Evolutionary conservation across 2,113 vertebrate genomes (phyloP), one percentile per base, ranked within the genome.

Genomic region (Trichomycterus rosablanca): DNA sequence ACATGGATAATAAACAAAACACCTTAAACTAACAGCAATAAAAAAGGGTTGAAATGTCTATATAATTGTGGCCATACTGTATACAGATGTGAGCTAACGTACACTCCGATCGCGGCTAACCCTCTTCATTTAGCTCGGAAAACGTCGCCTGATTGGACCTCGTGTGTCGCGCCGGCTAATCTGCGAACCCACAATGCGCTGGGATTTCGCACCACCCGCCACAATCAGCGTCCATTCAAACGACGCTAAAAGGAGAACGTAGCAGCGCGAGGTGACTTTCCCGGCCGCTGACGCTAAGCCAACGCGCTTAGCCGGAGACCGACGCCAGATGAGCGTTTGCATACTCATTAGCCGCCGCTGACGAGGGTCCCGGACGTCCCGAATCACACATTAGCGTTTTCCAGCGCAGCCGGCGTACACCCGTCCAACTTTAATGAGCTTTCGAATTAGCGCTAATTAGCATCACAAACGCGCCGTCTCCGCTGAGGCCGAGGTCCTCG

Each of bases 211-310:
- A 51, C 3, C 50, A 1, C 45, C 23, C 71, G 53, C 68, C 54
- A 71, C 77, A 83, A 86, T 86, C 82, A 84, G 52, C 20, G 66
- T 61, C 74, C 59, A 81, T 84, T 87, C 20, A 20, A 67, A 62
- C n/a, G 9, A 59, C n/a, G 39, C 28, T 34, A 56, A 61, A 37
- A 24, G 3, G 2, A 5, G 9, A 2, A 10, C 9, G 34, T 30
- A 14, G 9, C n/a, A 52, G 59, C 53, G 6, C 9, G 43, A 24
- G 42, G 5, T 20, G 32, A 44, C 14, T 10, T 45, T 10, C 16
- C 28, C 42, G 49, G 45, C 50, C n/a, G 15, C 28, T 6, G 39
- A 20, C 37, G 2, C 10, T 7, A 28, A 53, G 9, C 30, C 4
- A 4, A 32, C 34, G 7, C 2, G 7, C 34, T 6, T 2, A 35